These are phyloP conservation scores for Orthosia gracilis DNA, from an alignment of 2,888 invertebrate genomes.

Conservation along the genomic window DNA sequence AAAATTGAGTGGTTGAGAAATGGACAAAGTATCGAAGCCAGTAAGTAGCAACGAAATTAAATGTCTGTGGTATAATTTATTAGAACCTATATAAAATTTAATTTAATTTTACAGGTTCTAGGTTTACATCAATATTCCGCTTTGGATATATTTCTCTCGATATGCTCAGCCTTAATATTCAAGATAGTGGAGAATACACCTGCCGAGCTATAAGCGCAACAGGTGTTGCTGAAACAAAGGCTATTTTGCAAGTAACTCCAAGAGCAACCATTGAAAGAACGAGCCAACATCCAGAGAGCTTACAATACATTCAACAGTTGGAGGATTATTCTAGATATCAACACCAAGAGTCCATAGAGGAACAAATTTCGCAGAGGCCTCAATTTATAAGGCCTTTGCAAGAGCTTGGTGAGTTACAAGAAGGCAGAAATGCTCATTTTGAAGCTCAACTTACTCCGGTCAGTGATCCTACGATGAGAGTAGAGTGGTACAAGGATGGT, in stretches of 20 bases:
- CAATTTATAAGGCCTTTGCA: constrained; percentile 97
- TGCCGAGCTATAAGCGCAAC: constrained; percentile 97
- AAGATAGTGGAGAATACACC: constrained; percentile 97
- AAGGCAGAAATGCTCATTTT: constrained; percentile 98
- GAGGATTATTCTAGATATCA: constrained; percentile 98
- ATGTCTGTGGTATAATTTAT: not conserved
- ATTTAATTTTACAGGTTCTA: constrained; percentile 93
- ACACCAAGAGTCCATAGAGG: constrained; percentile 96
- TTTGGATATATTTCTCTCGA: constrained; percentile 99
- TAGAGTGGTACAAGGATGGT: constrained; percentile 99
- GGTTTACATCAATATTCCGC: constrained; percentile 98
- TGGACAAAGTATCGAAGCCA: constrained; percentile 97
- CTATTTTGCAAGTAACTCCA: constrained; percentile 95
- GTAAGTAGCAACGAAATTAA: constrained; percentile 91
- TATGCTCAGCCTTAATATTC: constrained; percentile 95
- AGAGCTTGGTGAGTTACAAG: constrained; percentile 96
- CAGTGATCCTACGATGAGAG: constrained; percentile 98
- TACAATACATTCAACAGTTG: constrained; percentile 97
- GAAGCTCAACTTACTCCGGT: constrained; percentile 98
- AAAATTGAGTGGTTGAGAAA: constrained; percentile 99
- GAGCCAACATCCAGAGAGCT: constrained; percentile 97
- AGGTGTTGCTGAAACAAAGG: constrained; percentile 96
- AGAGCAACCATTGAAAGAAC: constrained; percentile 96
- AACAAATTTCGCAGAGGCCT: constrained; percentile 95
- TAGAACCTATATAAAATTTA: not conserved